Conservation (phyloP, 2,888 invertebrate genomes). For the Diachrysia chrysitis region DNA sequence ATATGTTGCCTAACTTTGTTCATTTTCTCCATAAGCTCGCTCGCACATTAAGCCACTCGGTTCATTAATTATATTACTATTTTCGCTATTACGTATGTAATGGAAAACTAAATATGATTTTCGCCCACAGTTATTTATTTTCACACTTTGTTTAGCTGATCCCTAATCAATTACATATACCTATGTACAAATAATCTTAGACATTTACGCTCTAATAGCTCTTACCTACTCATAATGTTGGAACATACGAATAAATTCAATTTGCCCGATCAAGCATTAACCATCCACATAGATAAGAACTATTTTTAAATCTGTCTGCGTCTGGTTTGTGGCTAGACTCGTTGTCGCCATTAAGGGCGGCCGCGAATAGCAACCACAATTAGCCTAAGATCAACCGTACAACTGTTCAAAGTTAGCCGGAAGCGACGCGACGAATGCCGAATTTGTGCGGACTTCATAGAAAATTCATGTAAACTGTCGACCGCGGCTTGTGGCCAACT, state of each 20-base stretch:
- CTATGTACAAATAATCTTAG: not conserved
- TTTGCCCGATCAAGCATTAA: not conserved
- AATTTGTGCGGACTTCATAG: constrained; percentile 46
- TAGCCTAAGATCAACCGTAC: constrained; percentile 30
- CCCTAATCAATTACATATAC: not conserved
- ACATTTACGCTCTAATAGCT: no score
- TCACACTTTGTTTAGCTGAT: not conserved
- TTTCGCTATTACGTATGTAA: constrained; percentile 4
- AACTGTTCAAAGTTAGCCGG: constrained; percentile 26
- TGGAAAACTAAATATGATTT: constrained; percentile 4
- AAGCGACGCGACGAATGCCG: constrained; percentile 30
- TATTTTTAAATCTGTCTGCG: not conserved
- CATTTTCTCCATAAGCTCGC: constrained; percentile 19
- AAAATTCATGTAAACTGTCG: constrained; percentile 51
- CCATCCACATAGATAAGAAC: not conserved
- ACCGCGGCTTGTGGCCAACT: constrained; percentile 45
- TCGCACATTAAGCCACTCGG: constrained; percentile 14
- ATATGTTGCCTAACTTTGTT: constrained; percentile 39
- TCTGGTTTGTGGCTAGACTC: constrained; percentile 1
- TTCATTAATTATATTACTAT: constrained; percentile 4
- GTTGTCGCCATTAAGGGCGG: constrained; percentile 7
- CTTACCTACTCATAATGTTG: no score
- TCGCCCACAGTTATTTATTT: not conserved
- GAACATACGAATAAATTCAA: not conserved
- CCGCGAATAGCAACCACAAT: constrained; percentile 32